phyloP scores from a whole-genome alignment of 92 coral and sea anemone species.

The Siderastrea radians region DNA sequence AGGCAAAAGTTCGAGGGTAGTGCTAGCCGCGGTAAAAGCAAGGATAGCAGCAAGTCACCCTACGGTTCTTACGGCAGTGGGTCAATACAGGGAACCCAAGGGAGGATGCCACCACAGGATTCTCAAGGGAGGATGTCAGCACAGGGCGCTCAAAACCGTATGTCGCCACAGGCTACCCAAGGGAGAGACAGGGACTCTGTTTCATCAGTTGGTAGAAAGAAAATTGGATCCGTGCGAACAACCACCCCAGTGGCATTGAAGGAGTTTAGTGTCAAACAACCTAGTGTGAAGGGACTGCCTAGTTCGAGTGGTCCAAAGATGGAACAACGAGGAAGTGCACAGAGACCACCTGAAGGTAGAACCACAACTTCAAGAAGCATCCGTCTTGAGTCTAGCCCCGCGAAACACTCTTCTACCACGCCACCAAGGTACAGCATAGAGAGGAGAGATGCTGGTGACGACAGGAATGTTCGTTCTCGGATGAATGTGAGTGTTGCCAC shows the following conservation, averaged over 20 bases:
- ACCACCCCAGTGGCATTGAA: conserved; percentile 84
- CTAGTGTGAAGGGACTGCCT: conserved; percentile 14
- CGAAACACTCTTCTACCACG: conserved; percentile 30
- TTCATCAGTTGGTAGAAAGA: neutral
- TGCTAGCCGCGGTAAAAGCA: neutral
- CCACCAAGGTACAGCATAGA: conserved; percentile 4
- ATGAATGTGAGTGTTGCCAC: neutral
- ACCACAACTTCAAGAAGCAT: conserved; percentile 32
- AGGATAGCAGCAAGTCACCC: neutral
- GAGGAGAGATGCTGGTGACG: conserved; percentile 12
- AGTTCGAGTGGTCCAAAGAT: neutral
- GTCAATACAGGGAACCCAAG: neutral
- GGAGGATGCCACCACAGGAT: neutral
- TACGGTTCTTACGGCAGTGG: neutral
- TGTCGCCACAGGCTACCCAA: neutral
- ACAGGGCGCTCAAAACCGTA: neutral
- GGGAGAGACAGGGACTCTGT: conserved; percentile 13
- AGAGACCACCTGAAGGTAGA: conserved; percentile 27
- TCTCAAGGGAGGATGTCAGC: neutral
- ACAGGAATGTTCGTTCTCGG: conserved; percentile 27
- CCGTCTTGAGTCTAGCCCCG: conserved; percentile 53
- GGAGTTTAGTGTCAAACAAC: conserved; percentile 63
- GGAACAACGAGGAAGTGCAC: conserved; percentile 19
- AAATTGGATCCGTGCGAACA: conserved; percentile 75
- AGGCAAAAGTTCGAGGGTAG: conserved; percentile 60